phyloP scores from a whole-genome alignment of 1,140 invertebrate species.

The Papilio polytes region DNA sequence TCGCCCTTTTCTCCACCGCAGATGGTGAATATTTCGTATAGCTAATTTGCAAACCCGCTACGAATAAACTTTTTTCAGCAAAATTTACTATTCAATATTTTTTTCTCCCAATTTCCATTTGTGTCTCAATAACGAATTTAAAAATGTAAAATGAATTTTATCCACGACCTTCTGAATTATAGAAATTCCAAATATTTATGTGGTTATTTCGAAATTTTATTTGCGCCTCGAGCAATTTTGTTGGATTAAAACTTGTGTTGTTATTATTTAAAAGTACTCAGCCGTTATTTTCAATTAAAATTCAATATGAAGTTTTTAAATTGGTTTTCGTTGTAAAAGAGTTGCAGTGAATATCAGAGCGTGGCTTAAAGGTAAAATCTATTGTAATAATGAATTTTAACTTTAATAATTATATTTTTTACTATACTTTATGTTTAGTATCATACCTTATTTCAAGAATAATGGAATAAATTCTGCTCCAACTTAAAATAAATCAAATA shows the following conservation, averaged over 20 bases:
- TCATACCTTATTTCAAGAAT: background rate
- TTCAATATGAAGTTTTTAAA: slow-evolving; percentile 16
- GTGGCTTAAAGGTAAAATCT: background rate
- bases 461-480: background rate
- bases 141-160: slow-evolving; percentile 17
- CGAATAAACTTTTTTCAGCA: slow-evolving; percentile 39
- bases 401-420: background rate
- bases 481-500: slow-evolving; percentile 12
- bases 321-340: slow-evolving; percentile 1
- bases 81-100: slow-evolving; percentile 32
- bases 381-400: background rate
- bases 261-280: slow-evolving; percentile 9
- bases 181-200: background rate
- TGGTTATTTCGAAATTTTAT: slow-evolving; percentile 16
- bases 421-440: background rate
- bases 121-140: slow-evolving; percentile 30
- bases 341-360: background rate
- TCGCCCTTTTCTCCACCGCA: slow-evolving; percentile 69
- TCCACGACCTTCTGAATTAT: slow-evolving; percentile 9
- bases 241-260: slow-evolving; percentile 14
- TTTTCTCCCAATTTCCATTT: slow-evolving; percentile 22
- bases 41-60: slow-evolving; percentile 65
- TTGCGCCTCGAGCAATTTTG: slow-evolving; percentile 5
- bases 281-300: slow-evolving; percentile 18
- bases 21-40: slow-evolving; percentile 68